Evolutionary conservation across 2,113 vertebrate genomes (phyloP), one percentile per base, ranked within the genome.

Genomic region (Nothobranchius kuhntae): DNA sequence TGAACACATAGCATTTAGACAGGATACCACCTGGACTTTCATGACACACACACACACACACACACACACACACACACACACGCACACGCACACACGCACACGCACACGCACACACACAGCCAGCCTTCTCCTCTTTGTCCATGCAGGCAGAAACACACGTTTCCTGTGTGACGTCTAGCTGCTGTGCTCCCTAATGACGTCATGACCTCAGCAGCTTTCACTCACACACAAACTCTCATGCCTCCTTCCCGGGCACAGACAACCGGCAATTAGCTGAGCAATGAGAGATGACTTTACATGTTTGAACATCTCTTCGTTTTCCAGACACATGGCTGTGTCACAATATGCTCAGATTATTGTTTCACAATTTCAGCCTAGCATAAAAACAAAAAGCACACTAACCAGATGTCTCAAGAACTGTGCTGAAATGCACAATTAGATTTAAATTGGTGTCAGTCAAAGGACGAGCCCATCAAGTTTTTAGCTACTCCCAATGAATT

Each of bases 21-120:
- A 66, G 59, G 61, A 73, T 55, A 73, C 65, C 80, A 86, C 80
- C 85, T 86, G 86, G 76, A 75, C 59, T 51, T 71, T 4, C 42
- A 60, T 42, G 21, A 40, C 38, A 40, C 38, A 40, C 38, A 40
- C 38, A 40, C n/a, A 21, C 53, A 59, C 30, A 38, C 26, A 57
- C n/a, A 15, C 48, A 52, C 45, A 4, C 48, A 50, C 60, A 47
- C 21, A 69, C 65, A 69, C 48, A 52, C 45, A 17, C 38, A 40
- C 38, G 4, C 38, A 40, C n/a, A n/a, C n/a, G n/a, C n/a, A n/a
- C n/a, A n/a, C n/a, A n/a, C n/a, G n/a, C n/a, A n/a, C n/a, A n/a
- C n/a, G n/a, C n/a, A n/a, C n/a, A n/a, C n/a, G n/a, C n/a, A n/a
- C n/a, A n/a, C n/a, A 50, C 60, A 47, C 21, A 69, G n/a, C n/a